Conservation (phyloP, 2,888 invertebrate species). For the Cantharis lateralis region DNA sequence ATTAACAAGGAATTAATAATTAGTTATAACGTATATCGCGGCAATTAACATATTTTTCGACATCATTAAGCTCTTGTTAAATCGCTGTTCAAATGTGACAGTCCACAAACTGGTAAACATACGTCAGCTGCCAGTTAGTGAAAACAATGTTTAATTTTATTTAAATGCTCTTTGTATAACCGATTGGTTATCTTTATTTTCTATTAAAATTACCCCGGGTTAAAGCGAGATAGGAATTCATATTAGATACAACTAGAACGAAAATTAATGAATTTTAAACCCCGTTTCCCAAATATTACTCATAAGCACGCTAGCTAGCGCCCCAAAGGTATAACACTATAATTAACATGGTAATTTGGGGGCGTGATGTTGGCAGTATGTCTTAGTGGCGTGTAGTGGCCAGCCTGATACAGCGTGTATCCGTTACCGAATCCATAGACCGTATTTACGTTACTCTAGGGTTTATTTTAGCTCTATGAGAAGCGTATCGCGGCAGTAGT, state of each 20-base stretch:
- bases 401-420: conserved; percentile 45
- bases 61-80: conserved; percentile 12
- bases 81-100: conserved; percentile 25
- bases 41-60: background rate
- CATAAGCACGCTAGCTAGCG: conserved; percentile 49
- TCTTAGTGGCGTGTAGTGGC: conserved; percentile 57
- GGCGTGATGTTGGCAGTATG: conserved; percentile 56
- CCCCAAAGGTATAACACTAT: conserved; percentile 50
- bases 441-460: conserved; percentile 40
- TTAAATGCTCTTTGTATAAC: background rate
- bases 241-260: conserved; percentile 35
- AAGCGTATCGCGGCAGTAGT: conserved; percentile 38
- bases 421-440: conserved; percentile 31
- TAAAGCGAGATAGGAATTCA: conserved; percentile 36
- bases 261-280: conserved; percentile 50
- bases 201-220: conserved; percentile 11
- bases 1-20: background rate
- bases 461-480: conserved; percentile 43
- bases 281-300: conserved; percentile 49
- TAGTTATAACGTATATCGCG: background rate
- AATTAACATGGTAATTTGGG: conserved; percentile 59
- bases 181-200: background rate
- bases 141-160: conserved; percentile 9
- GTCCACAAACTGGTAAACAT: conserved; percentile 26
- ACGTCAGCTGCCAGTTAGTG: conserved; percentile 36